phyloP scores from a whole-genome alignment of 2,113 vertebrate species.

The Aegotheles bennettii region DNA sequence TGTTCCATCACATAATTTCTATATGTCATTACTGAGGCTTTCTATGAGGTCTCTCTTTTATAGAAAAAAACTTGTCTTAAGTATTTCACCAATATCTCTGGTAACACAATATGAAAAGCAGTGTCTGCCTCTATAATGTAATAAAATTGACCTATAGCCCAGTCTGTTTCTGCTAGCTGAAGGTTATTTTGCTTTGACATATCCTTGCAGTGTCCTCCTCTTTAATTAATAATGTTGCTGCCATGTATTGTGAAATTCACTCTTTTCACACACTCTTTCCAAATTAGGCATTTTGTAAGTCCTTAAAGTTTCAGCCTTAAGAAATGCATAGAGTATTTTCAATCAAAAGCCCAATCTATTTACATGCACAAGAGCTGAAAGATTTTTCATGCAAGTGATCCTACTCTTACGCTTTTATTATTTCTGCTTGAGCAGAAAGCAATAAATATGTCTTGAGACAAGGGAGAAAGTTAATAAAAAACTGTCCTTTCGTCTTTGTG shows the following conservation, averaged over 20 bases:
- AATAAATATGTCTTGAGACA: slow-evolving; percentile 72
- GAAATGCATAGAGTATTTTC: slow-evolving; percentile 12
- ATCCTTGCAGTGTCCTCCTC: not conserved
- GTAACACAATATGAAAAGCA: not conserved
- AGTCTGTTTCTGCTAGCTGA: not conserved
- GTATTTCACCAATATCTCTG: not conserved
- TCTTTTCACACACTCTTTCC: not conserved
- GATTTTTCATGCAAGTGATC: slow-evolving; percentile 34
- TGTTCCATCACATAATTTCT: not conserved
- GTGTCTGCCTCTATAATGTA: not conserved
- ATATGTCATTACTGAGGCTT: not conserved
- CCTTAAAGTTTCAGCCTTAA: slow-evolving; percentile 41
- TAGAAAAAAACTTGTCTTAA: not conserved
- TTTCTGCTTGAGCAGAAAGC: slow-evolving; percentile 70
- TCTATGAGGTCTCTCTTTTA: not conserved
- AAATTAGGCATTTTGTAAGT: slow-evolving; percentile 11
- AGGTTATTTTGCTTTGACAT: slow-evolving; percentile 39
- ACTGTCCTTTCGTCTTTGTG: slow-evolving; percentile 63
- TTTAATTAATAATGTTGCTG: slow-evolving; percentile 48
- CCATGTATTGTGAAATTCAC: not conserved
- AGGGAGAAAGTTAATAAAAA: slow-evolving; percentile 75
- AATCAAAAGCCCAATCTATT: slow-evolving; percentile 46
- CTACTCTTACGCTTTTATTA: slow-evolving; percentile 63
- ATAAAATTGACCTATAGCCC: slow-evolving; percentile 29
- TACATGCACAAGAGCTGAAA: slow-evolving; percentile 34